Evolutionary conservation across 1,140 invertebrate species (phyloP).

Genomic region (Drosophila quadrilineata): DNA sequence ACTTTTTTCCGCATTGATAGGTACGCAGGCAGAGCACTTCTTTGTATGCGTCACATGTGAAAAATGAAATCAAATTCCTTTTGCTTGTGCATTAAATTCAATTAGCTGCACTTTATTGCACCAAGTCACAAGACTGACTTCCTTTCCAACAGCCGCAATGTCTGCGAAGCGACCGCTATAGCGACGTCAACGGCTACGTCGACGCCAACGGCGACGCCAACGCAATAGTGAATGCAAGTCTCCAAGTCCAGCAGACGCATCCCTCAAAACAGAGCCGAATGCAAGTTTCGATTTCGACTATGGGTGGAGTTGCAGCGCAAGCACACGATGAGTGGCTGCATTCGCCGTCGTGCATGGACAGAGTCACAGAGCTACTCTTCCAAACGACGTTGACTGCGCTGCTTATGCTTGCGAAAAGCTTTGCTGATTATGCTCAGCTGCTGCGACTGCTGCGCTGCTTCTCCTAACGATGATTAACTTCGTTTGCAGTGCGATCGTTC

Average conservation of each 20-base stretch:
- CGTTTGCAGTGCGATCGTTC: slow-evolving; percentile 9
- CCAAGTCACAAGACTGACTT: slow-evolving; percentile 69
- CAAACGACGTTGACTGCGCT: slow-evolving; percentile 15
- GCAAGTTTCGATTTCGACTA: slow-evolving; percentile 3
- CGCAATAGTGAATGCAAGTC: background rate
- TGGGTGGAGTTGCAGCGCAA: slow-evolving; percentile 16
- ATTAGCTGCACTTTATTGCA: slow-evolving; percentile 65
- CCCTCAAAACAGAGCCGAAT: slow-evolving; percentile 17
- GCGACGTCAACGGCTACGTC: background rate
- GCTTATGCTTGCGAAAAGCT: slow-evolving; percentile 26
- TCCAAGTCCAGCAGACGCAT: slow-evolving; percentile 4
- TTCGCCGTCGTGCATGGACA: background rate
- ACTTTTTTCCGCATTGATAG: slow-evolving; percentile 50
- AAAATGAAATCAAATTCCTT: slow-evolving; percentile 62
- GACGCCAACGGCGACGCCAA: background rate
- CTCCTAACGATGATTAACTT: slow-evolving; percentile 29
- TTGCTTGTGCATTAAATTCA: slow-evolving; percentile 70
- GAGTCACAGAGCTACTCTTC: background rate
- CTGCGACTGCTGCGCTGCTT: slow-evolving; percentile 3
- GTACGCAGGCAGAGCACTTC: slow-evolving; percentile 6
- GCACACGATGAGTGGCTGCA: background rate
- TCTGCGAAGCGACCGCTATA: background rate
- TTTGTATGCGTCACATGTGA: slow-evolving; percentile 40
- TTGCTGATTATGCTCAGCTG: background rate
- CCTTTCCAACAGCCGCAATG: slow-evolving; percentile 39